phyloP scores from a whole-genome alignment of 2,113 vertebrate genomes.

The Eptesicus fuscus region DNA sequence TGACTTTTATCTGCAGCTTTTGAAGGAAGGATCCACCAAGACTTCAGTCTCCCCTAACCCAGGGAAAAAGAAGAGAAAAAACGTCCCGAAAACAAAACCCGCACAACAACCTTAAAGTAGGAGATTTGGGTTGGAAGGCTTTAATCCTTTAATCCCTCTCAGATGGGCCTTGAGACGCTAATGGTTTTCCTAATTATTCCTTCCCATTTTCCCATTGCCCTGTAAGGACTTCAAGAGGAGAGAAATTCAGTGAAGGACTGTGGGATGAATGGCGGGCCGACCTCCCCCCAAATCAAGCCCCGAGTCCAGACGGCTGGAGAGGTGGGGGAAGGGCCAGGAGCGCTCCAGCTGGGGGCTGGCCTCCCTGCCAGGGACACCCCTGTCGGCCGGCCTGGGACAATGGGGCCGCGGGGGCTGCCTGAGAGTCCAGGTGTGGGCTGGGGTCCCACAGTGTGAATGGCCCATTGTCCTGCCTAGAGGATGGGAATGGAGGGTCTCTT shows the following conservation, averaged over 20 bases:
- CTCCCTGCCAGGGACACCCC: not conserved
- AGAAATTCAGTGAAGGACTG: slow-evolving; percentile 55
- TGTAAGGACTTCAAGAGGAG: slow-evolving; percentile 78
- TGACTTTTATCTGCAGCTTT: slow-evolving; percentile 47
- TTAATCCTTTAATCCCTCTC: slow-evolving; percentile 88
- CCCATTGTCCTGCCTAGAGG: slow-evolving; percentile 53
- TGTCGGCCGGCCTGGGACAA: slow-evolving; percentile 42
- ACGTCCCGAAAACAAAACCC: slow-evolving; percentile 44
- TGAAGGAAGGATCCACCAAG: slow-evolving; percentile 22
- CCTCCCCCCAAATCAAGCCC: slow-evolving; percentile 57
- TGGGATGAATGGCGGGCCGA: slow-evolving; percentile 59
- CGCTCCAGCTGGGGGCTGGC: slow-evolving; percentile 48
- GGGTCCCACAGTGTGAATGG: slow-evolving; percentile 62
- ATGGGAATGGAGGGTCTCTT: slow-evolving; percentile 56
- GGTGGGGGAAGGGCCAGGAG: slow-evolving; percentile 69
- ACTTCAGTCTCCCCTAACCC: not conserved
- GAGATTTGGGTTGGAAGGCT: slow-evolving; percentile 56
- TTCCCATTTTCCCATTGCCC: slow-evolving; percentile 82
- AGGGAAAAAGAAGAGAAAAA: slow-evolving; percentile 15
- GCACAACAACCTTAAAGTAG: slow-evolving; percentile 72
- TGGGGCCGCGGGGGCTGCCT: slow-evolving; percentile 32
- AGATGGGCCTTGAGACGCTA: slow-evolving; percentile 83
- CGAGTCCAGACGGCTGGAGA: slow-evolving; percentile 27
- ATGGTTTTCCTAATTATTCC: slow-evolving; percentile 84
- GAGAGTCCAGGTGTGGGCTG: slow-evolving; percentile 73